phyloP scores from a whole-genome alignment of 1,140 invertebrate species.

The Drosophila albomicans region DNA sequence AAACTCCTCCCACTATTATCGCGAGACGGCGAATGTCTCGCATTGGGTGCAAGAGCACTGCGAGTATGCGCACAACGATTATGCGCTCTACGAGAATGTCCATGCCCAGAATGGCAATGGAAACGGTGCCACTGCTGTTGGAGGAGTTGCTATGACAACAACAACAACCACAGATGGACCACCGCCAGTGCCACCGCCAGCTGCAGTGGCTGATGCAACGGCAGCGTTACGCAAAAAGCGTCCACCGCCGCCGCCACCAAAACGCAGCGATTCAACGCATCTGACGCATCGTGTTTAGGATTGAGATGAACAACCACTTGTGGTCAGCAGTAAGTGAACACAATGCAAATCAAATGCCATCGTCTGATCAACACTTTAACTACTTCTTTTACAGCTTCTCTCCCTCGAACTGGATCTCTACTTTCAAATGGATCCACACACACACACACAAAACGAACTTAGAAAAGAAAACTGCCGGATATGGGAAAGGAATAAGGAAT shows the following conservation, averaged over 20 bases:
- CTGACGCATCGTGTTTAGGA: slow-evolving; percentile 85
- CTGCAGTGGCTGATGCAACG: slow-evolving; percentile 33
- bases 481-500: not conserved
- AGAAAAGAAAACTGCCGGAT: not conserved
- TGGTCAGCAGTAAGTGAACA: slow-evolving; percentile 10
- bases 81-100: slow-evolving; percentile 84
- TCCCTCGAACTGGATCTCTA: slow-evolving; percentile 16
- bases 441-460: not conserved
- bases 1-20: slow-evolving; percentile 86
- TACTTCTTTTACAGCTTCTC: not conserved
- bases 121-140: not conserved
- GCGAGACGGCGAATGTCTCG: slow-evolving; percentile 93
- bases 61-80: slow-evolving; percentile 85
- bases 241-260: slow-evolving; percentile 92
- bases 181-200: slow-evolving; percentile 52
- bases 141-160: not conserved
- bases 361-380: not conserved
- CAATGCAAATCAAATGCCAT: not conserved
- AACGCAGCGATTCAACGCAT: slow-evolving; percentile 92
- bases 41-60: slow-evolving; percentile 97
- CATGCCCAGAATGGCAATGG: slow-evolving; percentile 59
- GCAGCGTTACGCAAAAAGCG: slow-evolving; percentile 86
- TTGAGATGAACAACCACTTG: not conserved
- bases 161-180: slow-evolving; percentile 3
- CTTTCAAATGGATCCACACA: slow-evolving; percentile 5